phyloP scores from a whole-genome alignment of 2,797 vertebrate species.

The Chelmon rostratus region DNA sequence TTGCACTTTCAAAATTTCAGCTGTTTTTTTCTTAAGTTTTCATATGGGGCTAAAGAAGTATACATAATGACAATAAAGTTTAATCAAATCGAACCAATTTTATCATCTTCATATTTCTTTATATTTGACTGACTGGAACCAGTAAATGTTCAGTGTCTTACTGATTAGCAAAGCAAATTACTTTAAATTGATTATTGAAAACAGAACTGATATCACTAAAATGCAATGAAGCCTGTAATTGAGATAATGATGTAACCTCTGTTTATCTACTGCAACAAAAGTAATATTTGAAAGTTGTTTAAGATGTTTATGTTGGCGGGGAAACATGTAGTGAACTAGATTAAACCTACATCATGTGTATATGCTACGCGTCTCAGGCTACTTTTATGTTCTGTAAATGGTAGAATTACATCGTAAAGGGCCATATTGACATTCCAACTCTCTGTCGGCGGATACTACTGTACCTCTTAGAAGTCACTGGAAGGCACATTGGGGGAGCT shows the following conservation, averaged over 20 bases:
- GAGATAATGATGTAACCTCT: not conserved
- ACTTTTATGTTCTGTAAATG: not conserved
- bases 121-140: not conserved
- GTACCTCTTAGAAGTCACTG: conserved; percentile 41
- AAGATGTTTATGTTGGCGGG: not conserved
- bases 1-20: too few relatives aligned
- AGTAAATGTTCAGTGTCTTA: not conserved
- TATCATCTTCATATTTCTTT: too few relatives aligned
- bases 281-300: not conserved
- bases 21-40: not conserved
- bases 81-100: too few relatives aligned
- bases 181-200: not conserved
- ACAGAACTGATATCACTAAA: not conserved
- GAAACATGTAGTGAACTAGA: not conserved
- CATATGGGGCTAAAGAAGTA: not conserved
- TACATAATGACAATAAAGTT: too few relatives aligned
- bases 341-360: conserved; percentile 1
- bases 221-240: not conserved
- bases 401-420: conserved; percentile 10
- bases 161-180: not conserved
- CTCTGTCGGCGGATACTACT: conserved; percentile 18
- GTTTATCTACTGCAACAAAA: not conserved
- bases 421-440: conserved; percentile 21
- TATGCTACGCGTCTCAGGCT: not conserved
- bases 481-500: conserved; percentile 65